Evolutionary conservation across 2,797 vertebrate genomes (phyloP).

Genomic region (Myotis planiceps): DNA sequence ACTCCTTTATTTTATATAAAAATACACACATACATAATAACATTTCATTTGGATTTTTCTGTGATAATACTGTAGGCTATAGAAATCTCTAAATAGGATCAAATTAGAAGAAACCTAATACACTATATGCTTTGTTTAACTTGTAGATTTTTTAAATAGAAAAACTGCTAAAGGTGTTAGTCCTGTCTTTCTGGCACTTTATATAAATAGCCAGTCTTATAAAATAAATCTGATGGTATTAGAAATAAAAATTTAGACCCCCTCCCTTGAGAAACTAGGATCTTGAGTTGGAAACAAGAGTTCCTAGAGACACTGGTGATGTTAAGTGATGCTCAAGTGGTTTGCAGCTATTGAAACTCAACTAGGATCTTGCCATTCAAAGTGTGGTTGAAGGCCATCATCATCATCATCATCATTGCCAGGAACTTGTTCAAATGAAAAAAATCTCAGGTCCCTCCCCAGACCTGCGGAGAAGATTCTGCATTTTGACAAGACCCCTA

Average conservation of each 20-base stretch:
- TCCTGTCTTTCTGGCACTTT: slow-evolving; percentile 35
- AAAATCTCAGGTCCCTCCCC: neutral
- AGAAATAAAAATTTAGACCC: slow-evolving; percentile 12
- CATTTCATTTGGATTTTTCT: slow-evolving; percentile 24
- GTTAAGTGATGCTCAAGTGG: neutral
- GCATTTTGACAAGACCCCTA: neutral
- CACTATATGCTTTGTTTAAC: neutral
- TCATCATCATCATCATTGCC: neutral
- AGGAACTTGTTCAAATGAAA: neutral
- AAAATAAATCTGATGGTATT: neutral
- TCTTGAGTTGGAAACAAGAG: neutral
- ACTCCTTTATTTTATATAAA: neutral
- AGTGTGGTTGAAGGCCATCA: neutral
- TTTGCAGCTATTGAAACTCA: neutral
- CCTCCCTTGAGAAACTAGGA: neutral
- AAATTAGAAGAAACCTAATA: neutral
- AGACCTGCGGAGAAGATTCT: neutral
- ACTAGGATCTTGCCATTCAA: neutral
- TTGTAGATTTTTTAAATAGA: neutral
- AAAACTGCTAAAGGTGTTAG: neutral
- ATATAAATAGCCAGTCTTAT: neutral
- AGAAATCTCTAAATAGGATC: neutral
- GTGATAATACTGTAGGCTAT: neutral
- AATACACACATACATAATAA: neutral
- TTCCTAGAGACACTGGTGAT: neutral